Percentiles rank a stretch among this genome's conserved stretches.
Conservation (phyloP, 2,113 vertebrate species). For the Leptodactylus fuscus region DNA sequence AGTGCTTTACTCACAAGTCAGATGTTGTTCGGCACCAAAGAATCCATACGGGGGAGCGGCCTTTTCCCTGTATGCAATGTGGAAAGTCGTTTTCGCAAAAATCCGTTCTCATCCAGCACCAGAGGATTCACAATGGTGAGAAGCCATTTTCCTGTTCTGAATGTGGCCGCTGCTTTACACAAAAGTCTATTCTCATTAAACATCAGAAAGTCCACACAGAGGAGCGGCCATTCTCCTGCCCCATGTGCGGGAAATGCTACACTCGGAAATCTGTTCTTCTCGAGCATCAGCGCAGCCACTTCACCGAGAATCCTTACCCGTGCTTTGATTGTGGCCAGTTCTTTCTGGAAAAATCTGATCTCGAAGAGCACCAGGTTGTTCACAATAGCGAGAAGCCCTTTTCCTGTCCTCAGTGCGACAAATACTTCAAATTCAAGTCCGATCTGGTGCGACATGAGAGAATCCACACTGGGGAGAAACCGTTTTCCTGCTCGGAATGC, state of each 20-base stretch:
- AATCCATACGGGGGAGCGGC: slow-evolving; percentile 2
- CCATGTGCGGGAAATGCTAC: background rate
- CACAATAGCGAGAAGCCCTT: slow-evolving; percentile 54
- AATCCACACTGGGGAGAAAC: slow-evolving; percentile 3
- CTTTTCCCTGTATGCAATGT: background rate
- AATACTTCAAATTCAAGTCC: slow-evolving; percentile 7
- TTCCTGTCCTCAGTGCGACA: background rate
- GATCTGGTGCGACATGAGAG: background rate
- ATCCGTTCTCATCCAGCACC: background rate
- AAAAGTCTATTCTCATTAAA: background rate
- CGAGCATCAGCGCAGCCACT: slow-evolving; percentile 12
- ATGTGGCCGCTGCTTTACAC: background rate
- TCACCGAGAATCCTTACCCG: background rate
- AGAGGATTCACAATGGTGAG: slow-evolving; percentile 6
- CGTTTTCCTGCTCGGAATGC: slow-evolving; percentile 44
- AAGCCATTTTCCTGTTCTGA: background rate
- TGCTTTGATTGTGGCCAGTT: background rate
- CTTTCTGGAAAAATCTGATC: slow-evolving; percentile 53
- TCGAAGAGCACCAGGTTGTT: slow-evolving; percentile 63
- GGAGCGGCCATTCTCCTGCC: background rate
- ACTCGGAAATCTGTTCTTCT: background rate
- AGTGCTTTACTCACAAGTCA: background rate
- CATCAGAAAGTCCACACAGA: slow-evolving; percentile 9
- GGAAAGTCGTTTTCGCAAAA: slow-evolving; percentile 11
- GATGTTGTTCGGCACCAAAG: background rate